These are phyloP conservation scores for Thyatira batis DNA, from an alignment of 2,888 invertebrate genomes.

Conservation along the genomic window DNA sequence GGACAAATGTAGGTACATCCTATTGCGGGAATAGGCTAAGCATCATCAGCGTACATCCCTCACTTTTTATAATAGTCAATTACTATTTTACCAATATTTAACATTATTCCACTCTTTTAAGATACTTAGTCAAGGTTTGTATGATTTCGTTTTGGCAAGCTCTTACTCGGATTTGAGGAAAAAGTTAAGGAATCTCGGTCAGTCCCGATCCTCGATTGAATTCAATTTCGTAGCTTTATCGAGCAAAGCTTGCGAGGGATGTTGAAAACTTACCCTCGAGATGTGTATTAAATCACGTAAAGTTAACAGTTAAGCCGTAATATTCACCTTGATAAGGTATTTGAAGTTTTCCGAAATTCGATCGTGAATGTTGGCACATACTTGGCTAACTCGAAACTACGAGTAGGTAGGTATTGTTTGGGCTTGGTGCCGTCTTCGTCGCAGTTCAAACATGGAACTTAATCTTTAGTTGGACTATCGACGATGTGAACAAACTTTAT, in stretches of 20 bases:
- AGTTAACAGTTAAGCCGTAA: background rate
- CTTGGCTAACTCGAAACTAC: conserved; percentile 24
- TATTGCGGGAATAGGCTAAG: too few relatives aligned
- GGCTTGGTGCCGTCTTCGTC: conserved; percentile 12
- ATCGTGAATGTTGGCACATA: conserved; percentile 27
- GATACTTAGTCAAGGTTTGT: background rate
- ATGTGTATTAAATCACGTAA: background rate
- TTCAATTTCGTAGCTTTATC: background rate
- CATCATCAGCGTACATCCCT: too few relatives aligned
- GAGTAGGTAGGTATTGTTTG: conserved; percentile 18
- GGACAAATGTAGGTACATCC: too few relatives aligned
- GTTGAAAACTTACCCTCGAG: background rate
- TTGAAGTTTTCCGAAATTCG: conserved; percentile 19
- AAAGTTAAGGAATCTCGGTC: background rate
- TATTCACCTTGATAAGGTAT: background rate
- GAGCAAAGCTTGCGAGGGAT: background rate
- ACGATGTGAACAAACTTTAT: background rate
- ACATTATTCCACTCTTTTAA: too few relatives aligned
- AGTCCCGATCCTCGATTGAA: background rate
- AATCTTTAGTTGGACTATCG: background rate
- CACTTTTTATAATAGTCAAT: too few relatives aligned
- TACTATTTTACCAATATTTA: too few relatives aligned
- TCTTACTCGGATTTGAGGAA: background rate
- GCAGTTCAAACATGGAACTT: conserved; percentile 16
- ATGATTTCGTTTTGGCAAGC: background rate